phyloP scores from a whole-genome alignment of 1,140 invertebrate species.

The Dendroctonus ponderosae region DNA sequence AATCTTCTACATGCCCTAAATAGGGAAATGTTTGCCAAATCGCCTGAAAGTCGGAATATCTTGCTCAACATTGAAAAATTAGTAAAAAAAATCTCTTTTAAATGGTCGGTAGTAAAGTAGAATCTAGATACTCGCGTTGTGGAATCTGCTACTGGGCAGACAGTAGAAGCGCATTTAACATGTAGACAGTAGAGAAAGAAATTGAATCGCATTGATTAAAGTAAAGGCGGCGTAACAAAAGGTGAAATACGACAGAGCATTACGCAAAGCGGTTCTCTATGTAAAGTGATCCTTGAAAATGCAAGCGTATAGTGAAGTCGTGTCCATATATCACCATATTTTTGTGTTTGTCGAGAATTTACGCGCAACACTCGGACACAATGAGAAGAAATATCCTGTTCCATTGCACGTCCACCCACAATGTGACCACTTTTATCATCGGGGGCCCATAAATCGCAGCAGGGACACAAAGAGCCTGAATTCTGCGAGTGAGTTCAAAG shows the following conservation, averaged over 20 bases:
- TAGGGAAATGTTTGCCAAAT: too few species aligned
- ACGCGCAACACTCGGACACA: constrained; percentile 20
- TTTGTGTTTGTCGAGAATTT: constrained; percentile 29
- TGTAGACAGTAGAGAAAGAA: too few species aligned
- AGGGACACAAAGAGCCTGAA: constrained; percentile 15
- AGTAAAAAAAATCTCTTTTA: too few species aligned
- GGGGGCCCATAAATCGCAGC: constrained; percentile 7
- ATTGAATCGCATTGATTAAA: too few species aligned
- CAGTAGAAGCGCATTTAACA: too few species aligned
- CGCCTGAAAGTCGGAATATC: too few species aligned
- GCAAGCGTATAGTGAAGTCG: constrained; percentile 13
- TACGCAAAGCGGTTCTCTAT: constrained; percentile 17
- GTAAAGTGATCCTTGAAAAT: constrained; percentile 28
- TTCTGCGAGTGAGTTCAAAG: not conserved
- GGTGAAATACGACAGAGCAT: constrained; percentile 2
- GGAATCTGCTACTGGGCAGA: too few species aligned
- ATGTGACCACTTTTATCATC: constrained; percentile 10
- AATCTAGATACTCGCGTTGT: too few species aligned
- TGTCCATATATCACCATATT: constrained; percentile 31
- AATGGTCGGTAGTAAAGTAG: too few species aligned
- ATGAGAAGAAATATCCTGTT: constrained; percentile 27
- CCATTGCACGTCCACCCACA: constrained; percentile 28
- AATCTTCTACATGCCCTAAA: too few species aligned
- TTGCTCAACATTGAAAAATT: too few species aligned
- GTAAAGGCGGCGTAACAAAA: constrained; percentile 3